Evolutionary conservation across 2,797 vertebrate genomes (phyloP).

Genomic region (Picus viridis): DNA sequence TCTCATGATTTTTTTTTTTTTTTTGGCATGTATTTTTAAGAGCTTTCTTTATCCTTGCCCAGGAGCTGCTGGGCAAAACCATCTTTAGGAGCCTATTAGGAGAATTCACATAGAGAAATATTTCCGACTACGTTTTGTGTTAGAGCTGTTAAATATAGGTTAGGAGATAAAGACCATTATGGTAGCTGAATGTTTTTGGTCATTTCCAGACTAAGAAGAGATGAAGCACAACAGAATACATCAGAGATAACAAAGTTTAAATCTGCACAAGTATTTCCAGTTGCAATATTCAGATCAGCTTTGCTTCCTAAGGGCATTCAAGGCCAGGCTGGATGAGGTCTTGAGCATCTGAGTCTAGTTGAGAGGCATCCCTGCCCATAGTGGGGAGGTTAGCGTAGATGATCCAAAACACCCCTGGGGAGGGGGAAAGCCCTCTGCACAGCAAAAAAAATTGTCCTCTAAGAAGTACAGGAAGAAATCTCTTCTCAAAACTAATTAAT

Average conservation of each 20-base stretch:
- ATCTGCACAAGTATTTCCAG: background rate
- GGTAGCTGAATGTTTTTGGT: background rate
- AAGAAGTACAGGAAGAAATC: too few species aligned
- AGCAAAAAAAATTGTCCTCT: too few species aligned
- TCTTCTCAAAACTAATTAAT: too few species aligned
- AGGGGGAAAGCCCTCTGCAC: too few species aligned
- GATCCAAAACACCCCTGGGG: too few species aligned
- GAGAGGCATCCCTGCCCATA: too few species aligned
- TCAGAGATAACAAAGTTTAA: background rate
- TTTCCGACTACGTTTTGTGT: background rate
- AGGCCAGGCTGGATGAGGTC: too few species aligned
- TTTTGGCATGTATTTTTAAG: background rate
- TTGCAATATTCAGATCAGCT: background rate
- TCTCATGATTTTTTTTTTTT: background rate
- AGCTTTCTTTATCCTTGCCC: background rate
- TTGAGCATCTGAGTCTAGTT: too few species aligned
- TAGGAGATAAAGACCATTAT: background rate
- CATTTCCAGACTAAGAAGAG: background rate
- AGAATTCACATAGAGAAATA: background rate
- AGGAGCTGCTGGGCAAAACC: background rate
- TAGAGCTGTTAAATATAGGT: background rate
- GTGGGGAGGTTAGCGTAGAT: too few species aligned
- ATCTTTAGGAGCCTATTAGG: background rate
- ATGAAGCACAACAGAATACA: background rate
- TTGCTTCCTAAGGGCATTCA: background rate